Evolutionary conservation across 2,888 invertebrate species (phyloP).

Genomic region (Arge pagana): DNA sequence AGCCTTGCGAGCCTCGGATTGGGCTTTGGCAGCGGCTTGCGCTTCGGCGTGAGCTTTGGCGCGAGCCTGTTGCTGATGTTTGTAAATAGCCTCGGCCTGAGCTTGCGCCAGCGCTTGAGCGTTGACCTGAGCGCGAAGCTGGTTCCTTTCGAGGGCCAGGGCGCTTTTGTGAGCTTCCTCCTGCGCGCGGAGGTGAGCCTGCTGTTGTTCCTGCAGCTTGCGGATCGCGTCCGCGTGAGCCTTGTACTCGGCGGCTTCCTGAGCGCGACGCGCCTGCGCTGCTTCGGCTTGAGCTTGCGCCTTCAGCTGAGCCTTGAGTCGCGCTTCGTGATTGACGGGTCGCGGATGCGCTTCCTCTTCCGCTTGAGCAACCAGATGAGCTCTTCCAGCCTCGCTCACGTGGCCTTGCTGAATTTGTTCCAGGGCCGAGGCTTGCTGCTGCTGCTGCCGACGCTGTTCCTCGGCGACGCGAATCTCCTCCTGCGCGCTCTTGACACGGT

Average conservation of each 20-base stretch:
- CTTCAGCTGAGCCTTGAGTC: conserved; percentile 48
- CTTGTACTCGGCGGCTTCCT: conserved; percentile 52
- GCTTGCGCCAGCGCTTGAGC: conserved; percentile 54
- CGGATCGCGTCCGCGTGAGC: conserved; percentile 53
- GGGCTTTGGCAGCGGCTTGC: conserved; percentile 45
- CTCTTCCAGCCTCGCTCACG: conserved; percentile 52
- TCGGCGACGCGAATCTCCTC: conserved; percentile 48
- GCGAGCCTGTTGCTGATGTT: conserved; percentile 45
- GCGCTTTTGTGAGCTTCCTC: conserved; percentile 51
- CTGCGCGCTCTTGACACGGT: conserved; percentile 45
- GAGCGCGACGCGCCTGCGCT: conserved; percentile 49
- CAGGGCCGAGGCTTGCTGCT: conserved; percentile 45
- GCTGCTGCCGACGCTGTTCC: conserved; percentile 42
- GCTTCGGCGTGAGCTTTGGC: conserved; percentile 50
- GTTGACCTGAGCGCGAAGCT: conserved; percentile 49
- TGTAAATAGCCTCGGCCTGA: conserved; percentile 52
- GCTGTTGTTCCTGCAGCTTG: conserved; percentile 51
- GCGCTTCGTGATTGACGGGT: conserved; percentile 46
- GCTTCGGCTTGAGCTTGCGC: conserved; percentile 47
- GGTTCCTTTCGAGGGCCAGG: conserved; percentile 51
- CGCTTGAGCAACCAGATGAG: conserved; percentile 44
- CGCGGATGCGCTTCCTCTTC: conserved; percentile 42
- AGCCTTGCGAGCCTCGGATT: conserved; percentile 43
- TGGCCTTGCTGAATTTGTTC: conserved; percentile 53
- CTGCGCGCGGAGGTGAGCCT: conserved; percentile 49